These are phyloP conservation scores for Chanos chanos DNA, from an alignment of 2,797 vertebrate species.

Conservation along the genomic window DNA sequence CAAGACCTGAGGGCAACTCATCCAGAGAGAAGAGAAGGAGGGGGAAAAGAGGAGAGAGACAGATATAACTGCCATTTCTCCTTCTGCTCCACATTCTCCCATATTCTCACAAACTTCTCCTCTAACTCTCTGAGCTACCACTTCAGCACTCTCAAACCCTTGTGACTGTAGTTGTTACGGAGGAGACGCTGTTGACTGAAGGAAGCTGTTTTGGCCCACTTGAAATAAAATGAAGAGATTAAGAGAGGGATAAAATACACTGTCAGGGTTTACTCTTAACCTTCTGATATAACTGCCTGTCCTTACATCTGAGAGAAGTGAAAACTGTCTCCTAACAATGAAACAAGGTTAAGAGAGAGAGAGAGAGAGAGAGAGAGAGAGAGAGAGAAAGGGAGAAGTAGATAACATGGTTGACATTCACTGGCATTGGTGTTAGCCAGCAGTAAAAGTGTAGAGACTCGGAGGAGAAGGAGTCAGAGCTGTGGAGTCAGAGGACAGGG, in stretches of 20 bases:
- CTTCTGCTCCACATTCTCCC: too few relatives aligned
- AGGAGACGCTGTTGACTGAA: too few relatives aligned
- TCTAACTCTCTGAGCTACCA: background rate
- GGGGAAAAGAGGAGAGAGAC: constrained; percentile 33
- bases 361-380: background rate
- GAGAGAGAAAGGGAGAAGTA: background rate
- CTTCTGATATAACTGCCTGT: too few relatives aligned
- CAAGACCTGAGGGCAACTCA: constrained; percentile 51
- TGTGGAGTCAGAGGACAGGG: background rate
- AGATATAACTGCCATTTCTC: too few relatives aligned
- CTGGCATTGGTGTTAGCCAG: background rate
- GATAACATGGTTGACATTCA: background rate
- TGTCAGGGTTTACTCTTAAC: too few relatives aligned
- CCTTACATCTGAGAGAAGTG: too few relatives aligned
- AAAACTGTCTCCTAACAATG: too few relatives aligned
- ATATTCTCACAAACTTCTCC: background rate
- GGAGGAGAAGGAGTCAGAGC: background rate
- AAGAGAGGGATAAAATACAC: background rate
- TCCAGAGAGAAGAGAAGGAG: constrained; percentile 39
- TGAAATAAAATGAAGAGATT: background rate
- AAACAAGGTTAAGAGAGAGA: background rate
- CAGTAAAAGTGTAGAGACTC: constrained; percentile 4
- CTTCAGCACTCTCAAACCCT: too few relatives aligned
- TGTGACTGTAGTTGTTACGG: too few relatives aligned
- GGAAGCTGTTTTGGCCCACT: too few relatives aligned